Evolutionary conservation across 2,797 vertebrate genomes (phyloP).

Genomic region (Trachops cirrhosus): DNA sequence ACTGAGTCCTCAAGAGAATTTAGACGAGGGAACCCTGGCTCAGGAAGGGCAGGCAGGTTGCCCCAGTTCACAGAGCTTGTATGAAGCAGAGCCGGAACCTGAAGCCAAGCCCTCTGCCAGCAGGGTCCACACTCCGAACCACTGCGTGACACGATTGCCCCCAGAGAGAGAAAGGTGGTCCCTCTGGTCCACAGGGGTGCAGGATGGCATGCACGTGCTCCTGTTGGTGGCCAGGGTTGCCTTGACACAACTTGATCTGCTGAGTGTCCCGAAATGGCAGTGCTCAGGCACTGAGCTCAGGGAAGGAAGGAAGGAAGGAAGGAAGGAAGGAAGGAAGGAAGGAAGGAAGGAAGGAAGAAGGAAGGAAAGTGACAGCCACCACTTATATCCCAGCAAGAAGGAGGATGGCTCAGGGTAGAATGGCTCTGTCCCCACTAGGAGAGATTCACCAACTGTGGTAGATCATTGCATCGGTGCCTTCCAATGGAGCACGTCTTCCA

Average conservation of each 20-base stretch:
- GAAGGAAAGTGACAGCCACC: background rate
- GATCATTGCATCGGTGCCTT: background rate
- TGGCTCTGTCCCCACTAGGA: accelerated
- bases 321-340: background rate
- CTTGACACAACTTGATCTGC: background rate
- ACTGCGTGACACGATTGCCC: accelerated
- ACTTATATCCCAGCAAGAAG: background rate
- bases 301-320: background rate
- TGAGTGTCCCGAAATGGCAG: background rate
- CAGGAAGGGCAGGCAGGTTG: background rate
- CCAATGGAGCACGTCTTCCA: background rate
- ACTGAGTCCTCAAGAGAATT: background rate
- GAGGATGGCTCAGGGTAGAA: background rate
- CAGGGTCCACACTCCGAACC: background rate
- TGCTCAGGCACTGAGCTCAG: background rate
- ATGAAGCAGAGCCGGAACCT: background rate
- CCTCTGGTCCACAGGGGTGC: background rate
- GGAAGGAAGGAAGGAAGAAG: background rate
- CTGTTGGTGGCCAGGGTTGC: background rate
- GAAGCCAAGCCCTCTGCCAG: background rate
- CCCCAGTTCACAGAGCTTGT: background rate
- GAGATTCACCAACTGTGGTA: background rate
- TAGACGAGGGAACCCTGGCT: background rate
- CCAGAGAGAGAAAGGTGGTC: background rate
- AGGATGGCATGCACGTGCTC: accelerated